phyloP scores from a whole-genome alignment of 2,888 invertebrate species.

The Capitulum mitella region DNA sequence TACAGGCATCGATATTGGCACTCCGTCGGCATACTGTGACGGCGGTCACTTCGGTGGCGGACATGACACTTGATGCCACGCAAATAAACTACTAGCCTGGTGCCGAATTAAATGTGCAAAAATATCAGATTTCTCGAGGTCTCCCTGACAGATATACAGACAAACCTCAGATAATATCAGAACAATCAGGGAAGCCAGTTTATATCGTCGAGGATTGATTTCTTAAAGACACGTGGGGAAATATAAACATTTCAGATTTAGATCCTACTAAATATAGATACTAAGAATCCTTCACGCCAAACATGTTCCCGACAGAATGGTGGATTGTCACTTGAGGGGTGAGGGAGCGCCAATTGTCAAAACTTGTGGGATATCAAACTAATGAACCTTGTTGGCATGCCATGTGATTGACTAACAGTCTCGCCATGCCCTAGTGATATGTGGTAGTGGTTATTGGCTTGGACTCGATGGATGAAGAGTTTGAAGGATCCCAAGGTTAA shows the following conservation, averaged over 20 bases:
- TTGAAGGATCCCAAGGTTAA: constrained; percentile 3
- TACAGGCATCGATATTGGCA: neutral
- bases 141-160: too few relatives aligned
- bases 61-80: constrained; percentile 17
- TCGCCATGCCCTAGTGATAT: neutral
- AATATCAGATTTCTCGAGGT: too few relatives aligned
- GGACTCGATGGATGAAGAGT: neutral
- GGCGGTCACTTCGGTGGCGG: neutral
- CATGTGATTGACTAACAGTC: neutral
- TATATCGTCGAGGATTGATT: too few relatives aligned
- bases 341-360: constrained; percentile 11
- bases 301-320: constrained; percentile 20
- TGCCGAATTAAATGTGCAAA: neutral
- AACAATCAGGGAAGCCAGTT: too few relatives aligned
- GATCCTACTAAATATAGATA: neutral
- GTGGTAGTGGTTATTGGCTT: neutral
- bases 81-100: neutral
- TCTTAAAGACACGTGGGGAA: neutral
- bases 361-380: constrained; percentile 9
- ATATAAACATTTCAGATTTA: neutral
- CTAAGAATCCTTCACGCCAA: neutral
- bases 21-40: neutral
- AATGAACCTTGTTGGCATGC: constrained; percentile 2
- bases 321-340: constrained; percentile 11
- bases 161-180: too few relatives aligned